phyloP scores from a whole-genome alignment of 2,888 invertebrate species.

The Archips xylosteana region DNA sequence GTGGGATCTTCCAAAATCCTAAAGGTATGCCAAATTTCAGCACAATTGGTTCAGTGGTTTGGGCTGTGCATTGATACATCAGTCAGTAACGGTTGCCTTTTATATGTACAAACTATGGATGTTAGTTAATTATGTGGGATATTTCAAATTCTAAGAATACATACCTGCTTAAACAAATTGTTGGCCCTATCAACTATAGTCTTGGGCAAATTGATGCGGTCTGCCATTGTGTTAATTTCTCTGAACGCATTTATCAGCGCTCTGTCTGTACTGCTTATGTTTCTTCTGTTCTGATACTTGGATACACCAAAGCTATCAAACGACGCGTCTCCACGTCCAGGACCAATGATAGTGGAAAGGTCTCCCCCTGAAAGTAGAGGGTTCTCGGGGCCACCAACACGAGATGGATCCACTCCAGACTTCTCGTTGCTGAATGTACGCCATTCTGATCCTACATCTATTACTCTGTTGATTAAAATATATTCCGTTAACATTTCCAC shows the following conservation, averaged over 20 bases:
- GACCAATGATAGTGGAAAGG: conserved; percentile 97
- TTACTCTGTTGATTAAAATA: conserved; percentile 88
- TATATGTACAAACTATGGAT: not conserved
- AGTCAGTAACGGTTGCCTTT: too few species aligned
- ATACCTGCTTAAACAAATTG: conserved; percentile 97
- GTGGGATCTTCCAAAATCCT: too few species aligned
- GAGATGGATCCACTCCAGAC: conserved; percentile 98
- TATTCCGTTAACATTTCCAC: not conserved
- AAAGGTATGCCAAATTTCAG: too few species aligned
- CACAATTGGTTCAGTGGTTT: too few species aligned
- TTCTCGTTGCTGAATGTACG: conserved; percentile 99
- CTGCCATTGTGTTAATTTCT: conserved; percentile 99
- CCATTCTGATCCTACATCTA: conserved; percentile 99
- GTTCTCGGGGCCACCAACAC: conserved; percentile 99
- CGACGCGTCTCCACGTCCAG: conserved; percentile 91
- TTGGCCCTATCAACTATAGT: conserved; percentile 99
- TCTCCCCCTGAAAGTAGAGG: conserved; percentile 97
- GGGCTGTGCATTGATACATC: too few species aligned
- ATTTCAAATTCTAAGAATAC: not conserved
- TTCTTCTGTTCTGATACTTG: conserved; percentile 90
- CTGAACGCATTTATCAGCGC: conserved; percentile 98
- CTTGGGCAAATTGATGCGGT: conserved; percentile 97
- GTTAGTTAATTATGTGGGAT: too few species aligned
- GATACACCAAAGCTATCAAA: conserved; percentile 94
- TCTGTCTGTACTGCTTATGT: conserved; percentile 97